These are phyloP conservation scores for Trichomalopsis sarcophagae DNA, from an alignment of 1,140 invertebrate genomes.

Conservation along the genomic window DNA sequence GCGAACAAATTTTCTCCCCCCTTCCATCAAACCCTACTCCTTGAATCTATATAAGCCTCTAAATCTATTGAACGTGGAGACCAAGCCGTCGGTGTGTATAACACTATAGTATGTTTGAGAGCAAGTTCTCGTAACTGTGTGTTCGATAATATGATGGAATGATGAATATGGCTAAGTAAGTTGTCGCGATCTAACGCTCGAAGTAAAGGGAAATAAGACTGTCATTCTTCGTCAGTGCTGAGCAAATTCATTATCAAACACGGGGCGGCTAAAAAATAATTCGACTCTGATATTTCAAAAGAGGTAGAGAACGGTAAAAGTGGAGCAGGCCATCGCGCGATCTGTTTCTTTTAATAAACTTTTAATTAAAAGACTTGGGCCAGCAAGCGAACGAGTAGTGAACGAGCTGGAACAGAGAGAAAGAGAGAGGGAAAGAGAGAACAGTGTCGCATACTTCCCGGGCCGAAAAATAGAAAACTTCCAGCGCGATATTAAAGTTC, in stretches of 20 bases:
- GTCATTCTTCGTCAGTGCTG: too few species aligned
- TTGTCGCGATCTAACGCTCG: not conserved
- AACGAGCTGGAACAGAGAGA: not conserved
- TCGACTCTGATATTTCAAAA: not conserved
- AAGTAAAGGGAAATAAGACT: too few species aligned
- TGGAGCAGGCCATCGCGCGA: not conserved
- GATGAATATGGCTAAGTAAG: not conserved
- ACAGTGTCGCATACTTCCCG: not conserved
- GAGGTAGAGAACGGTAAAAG: not conserved
- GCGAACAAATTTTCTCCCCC: constrained; percentile 2
- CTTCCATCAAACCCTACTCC: not conserved
- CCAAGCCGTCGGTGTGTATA: too few species aligned
- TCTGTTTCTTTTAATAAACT: not conserved
- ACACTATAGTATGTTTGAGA: not conserved
- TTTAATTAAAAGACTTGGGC: not conserved
- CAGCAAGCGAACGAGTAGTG: not conserved
- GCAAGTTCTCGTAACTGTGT: not conserved
- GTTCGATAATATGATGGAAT: not conserved
- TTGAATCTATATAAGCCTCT: not conserved
- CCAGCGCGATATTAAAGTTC: not conserved
- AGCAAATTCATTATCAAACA: too few species aligned
- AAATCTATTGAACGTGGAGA: not conserved
- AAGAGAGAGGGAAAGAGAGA: not conserved
- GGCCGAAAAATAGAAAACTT: not conserved
- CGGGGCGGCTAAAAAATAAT: not conserved